Conservation (phyloP, 2,113 vertebrate species). For the Pseudois nayaur region DNA sequence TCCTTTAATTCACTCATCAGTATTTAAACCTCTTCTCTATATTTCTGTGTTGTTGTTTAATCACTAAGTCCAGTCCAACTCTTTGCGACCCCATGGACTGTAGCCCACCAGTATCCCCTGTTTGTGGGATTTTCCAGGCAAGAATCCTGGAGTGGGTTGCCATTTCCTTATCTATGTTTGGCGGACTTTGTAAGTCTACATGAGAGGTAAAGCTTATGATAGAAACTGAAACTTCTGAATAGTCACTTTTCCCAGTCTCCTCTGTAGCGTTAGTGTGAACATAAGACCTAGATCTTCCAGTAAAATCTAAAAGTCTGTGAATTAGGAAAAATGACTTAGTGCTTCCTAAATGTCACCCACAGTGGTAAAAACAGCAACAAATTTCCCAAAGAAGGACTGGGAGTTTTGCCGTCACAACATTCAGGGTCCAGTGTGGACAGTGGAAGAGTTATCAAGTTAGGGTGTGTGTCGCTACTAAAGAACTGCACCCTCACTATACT, state of each 20-base stretch:
- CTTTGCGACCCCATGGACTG: background rate
- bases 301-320: background rate
- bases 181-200: background rate
- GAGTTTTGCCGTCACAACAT: accelerated
- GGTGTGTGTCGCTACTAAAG: background rate
- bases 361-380: background rate
- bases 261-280: background rate
- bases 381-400: background rate
- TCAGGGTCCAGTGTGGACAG: background rate
- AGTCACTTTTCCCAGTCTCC: background rate
- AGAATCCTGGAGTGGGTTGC: background rate
- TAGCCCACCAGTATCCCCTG: background rate
- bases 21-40: background rate
- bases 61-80: background rate
- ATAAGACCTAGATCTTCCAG: background rate
- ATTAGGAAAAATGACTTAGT: background rate
- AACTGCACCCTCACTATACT: background rate
- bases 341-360: background rate
- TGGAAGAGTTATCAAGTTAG: background rate
- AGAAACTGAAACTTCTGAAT: background rate
- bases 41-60: background rate
- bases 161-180: background rate
- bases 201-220: background rate
- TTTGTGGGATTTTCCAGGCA: background rate
- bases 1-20: background rate